phyloP scores from a whole-genome alignment of 1,140 invertebrate species.

The Platyura marginata region DNA sequence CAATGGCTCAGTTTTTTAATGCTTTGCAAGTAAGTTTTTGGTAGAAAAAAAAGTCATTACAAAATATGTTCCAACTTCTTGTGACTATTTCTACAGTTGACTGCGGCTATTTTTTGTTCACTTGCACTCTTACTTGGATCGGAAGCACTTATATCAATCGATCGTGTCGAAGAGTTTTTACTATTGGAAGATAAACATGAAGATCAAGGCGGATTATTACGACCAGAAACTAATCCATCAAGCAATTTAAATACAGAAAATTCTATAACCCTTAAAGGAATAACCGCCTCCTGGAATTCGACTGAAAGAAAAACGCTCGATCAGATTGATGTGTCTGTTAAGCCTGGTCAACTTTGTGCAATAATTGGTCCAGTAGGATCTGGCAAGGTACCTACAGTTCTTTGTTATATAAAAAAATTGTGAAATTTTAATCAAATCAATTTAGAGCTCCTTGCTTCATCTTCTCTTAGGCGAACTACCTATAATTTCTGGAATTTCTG shows the following conservation, averaged over 20 bases:
- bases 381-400: slow-evolving; percentile 38
- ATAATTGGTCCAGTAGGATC: slow-evolving; percentile 61
- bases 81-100: slow-evolving; percentile 19
- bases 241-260: slow-evolving; percentile 3
- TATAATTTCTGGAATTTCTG: too few relatives aligned
- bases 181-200: slow-evolving; percentile 35
- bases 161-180: slow-evolving; percentile 41
- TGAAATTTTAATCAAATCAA: too few relatives aligned
- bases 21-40: slow-evolving; percentile 30
- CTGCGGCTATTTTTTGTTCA: slow-evolving; percentile 51
- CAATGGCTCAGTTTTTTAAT: slow-evolving; percentile 51
- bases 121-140: slow-evolving; percentile 43
- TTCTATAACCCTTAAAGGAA: slow-evolving; percentile 27
- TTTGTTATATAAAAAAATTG: not conserved
- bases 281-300: slow-evolving; percentile 38
- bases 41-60: not conserved
- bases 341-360: slow-evolving; percentile 45
- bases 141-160: slow-evolving; percentile 46
- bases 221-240: slow-evolving; percentile 8
- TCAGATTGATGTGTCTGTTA: slow-evolving; percentile 38
- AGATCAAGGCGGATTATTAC: slow-evolving; percentile 12
- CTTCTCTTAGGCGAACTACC: too few relatives aligned
- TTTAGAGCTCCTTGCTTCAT: too few relatives aligned
- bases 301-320: slow-evolving; percentile 28
- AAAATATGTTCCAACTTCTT: not conserved